Evolutionary conservation across 92 coral and sea anemone genomes (phyloP), one percentile per base, ranked within the genome.

Genomic region (Diadumene lineata): DNA sequence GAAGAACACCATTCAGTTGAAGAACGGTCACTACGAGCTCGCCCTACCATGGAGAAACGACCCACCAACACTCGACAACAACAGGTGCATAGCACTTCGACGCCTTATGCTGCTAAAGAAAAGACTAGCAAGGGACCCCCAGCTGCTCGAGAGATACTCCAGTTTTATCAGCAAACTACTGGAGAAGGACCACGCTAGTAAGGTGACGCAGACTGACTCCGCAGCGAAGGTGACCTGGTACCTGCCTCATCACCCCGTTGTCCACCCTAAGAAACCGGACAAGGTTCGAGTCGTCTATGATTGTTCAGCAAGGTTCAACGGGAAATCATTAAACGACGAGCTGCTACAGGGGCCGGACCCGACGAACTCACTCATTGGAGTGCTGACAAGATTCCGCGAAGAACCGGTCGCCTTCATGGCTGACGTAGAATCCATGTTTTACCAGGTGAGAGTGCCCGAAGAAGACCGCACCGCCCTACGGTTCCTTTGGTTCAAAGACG

Each of bases 331-430:
- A 34, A 88, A 88, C 72, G 80, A 84, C 82, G 72, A 88, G 75
- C 77, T 88, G 75, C 64, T 87, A 82, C 91, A 70, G 79, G 82
- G 73, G 82, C 82, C 78, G 73, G 78, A 76, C 64, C 64, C 69
- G n/a, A 82, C 87, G 43, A 81, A 81, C 68, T 74, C 81, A 50
- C 71, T 81, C 15, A 67, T 56, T 57, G 86, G 81, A 56, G 83
- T 83, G 22, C 74, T 83, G 65, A 77, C 79, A 60, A n/a, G 79
- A 70, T 83, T 83, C 71, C 77, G 79, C 58, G 78, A 83, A 43
- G 83, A 74, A 55, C 65, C 76, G 17, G 69, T 77, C 16, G 75
- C 82, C 65, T 68, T 82, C 34, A 82, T 62, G 78, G 69, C 87
- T 29, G 81, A 82, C 77, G 70, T 75, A 63, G 79, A 68, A 43